Evolutionary conservation across 2,797 vertebrate species (phyloP).

Genomic region (Sebastes hubbsi): DNA sequence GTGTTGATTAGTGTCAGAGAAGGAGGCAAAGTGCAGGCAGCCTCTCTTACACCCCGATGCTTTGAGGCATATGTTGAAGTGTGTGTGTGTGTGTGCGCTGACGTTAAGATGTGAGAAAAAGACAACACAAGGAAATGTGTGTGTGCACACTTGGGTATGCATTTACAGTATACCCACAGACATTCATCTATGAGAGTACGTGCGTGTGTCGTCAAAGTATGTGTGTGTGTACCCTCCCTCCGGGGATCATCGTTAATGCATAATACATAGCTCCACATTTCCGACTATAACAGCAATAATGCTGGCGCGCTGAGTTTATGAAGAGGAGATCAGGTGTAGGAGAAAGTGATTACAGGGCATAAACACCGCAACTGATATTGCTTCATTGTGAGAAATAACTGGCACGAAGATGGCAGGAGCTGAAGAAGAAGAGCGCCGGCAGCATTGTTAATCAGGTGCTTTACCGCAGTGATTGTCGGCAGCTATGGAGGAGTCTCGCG

Average conservation of each 20-base stretch:
- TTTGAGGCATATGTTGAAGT: slow-evolving; percentile 47
- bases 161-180: slow-evolving; percentile 30
- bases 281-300: slow-evolving; percentile 74
- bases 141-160: slow-evolving; percentile 1
- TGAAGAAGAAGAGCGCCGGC: slow-evolving; percentile 21
- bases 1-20: slow-evolving; percentile 80
- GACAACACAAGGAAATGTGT: slow-evolving; percentile 3
- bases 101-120: slow-evolving; percentile 9
- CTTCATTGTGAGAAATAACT: slow-evolving; percentile 54
- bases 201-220: not conserved
- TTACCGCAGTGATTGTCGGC: slow-evolving; percentile 3
- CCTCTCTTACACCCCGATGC: slow-evolving; percentile 45
- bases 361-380: slow-evolving; percentile 70
- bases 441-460: slow-evolving; percentile 44
- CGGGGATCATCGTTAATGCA: slow-evolving; percentile 72
- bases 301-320: slow-evolving; percentile 60
- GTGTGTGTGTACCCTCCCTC: slow-evolving; percentile 31
- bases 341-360: slow-evolving; percentile 78
- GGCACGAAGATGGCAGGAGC: slow-evolving; percentile 43
- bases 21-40: slow-evolving; percentile 59
- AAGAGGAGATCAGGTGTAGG: slow-evolving; percentile 76
- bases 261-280: slow-evolving; percentile 78
- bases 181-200: slow-evolving; percentile 14
- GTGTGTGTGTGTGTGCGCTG: not conserved
- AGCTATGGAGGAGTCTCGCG: slow-evolving; percentile 8